Conservation (phyloP, 2,888 invertebrate species). For the Coleophora deauratella region DNA sequence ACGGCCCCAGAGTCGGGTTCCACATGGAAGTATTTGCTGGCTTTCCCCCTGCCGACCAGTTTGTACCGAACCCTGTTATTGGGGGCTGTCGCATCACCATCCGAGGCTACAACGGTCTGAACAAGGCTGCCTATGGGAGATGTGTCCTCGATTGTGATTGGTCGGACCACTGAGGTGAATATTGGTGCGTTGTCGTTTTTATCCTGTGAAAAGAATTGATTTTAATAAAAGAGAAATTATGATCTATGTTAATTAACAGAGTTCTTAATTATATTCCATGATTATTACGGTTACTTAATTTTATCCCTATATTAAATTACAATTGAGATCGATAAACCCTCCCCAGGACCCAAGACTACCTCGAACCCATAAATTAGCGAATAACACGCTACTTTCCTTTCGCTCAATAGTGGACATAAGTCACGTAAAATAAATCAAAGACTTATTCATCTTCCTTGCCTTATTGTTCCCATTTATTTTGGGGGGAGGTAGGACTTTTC, state of each 20-base stretch:
- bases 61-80: conserved; percentile 88
- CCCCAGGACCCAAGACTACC: too few species aligned
- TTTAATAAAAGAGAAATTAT: conserved; percentile 15
- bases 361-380: too few species aligned
- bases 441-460: too few species aligned
- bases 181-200: conserved; percentile 92
- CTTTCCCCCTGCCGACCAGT: conserved; percentile 86
- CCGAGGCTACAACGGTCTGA: conserved; percentile 84
- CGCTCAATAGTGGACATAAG: too few species aligned
- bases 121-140: conserved; percentile 87
- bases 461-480: too few species aligned
- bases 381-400: too few species aligned
- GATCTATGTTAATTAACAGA: background rate
- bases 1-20: conserved; percentile 89
- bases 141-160: conserved; percentile 88
- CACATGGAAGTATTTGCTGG: conserved; percentile 85
- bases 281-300: too few species aligned
- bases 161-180: conserved; percentile 87
- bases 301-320: too few species aligned
- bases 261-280: too few species aligned
- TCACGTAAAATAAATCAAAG: too few species aligned
- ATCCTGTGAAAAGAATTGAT: conserved; percentile 68
- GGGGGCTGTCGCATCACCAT: conserved; percentile 89
- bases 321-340: too few species aligned
- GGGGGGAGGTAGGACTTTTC: too few species aligned